Evolutionary conservation across 2,113 vertebrate genomes (phyloP), one percentile per base, ranked within the genome.

Genomic region (Trachemys scripta): DNA sequence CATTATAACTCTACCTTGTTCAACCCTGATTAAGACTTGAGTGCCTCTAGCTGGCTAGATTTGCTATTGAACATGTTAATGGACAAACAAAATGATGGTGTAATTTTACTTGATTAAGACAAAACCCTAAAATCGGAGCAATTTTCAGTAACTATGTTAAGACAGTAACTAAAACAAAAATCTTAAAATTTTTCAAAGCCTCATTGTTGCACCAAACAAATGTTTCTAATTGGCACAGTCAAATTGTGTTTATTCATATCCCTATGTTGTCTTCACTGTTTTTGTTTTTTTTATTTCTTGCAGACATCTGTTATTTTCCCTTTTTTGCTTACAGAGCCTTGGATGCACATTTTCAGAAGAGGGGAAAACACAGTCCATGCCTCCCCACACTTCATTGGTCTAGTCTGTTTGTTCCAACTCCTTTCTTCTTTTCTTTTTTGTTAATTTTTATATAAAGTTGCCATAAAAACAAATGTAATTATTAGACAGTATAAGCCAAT

Each of bases 101-200:
- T 87, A 91, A 87, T 98, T 98, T 97, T 72, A 85, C 92, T 95
- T 97, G 97, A 97, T 98, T 98, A 96, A 98, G 97, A 97, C 80
- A 96, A 96, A 97, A 94, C 85, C 90, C 89, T 49, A 94, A 97
- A 98, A 84, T 90, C 82, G 5, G 76, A 56, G 84, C 95, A 85
- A 91, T 97, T 98, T 96, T 90, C 93, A 92, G 85, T 62, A 93
- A 85, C 42, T 85, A 19, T 95, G 84, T 97, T 91, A 89, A 97
- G 96, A 90, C 8, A 82, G 87, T 65, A 95, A 90, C 85, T 89
- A 78, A 97, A 97, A 29, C 96, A 97, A 88, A 95, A 88, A 59
- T 80, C 84, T 38, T 86, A 87, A 89, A n/a, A n/a, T 69, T 96
- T 96, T 76, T 94, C 69, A 95, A 93, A 93, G 45, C 80, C 92